Evolutionary conservation across 2,113 vertebrate species (phyloP).

Genomic region (Lichenostomus cassidix): DNA sequence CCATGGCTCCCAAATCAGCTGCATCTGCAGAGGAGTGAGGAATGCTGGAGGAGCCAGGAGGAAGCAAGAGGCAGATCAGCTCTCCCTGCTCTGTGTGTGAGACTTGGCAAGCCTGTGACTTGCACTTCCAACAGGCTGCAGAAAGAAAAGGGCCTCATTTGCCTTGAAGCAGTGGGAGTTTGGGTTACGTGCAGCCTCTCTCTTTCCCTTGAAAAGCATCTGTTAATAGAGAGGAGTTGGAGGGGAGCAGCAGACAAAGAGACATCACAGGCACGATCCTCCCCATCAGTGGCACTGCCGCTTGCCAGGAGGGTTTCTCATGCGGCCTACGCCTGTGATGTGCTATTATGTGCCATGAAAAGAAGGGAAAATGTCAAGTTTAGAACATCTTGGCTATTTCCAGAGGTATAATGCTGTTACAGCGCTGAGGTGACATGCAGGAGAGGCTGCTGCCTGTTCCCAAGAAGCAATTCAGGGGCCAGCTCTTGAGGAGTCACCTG

Average conservation of each 20-base stretch:
- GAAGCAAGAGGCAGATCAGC: background rate
- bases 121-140: background rate
- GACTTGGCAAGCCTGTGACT: background rate
- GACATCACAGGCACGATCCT: background rate
- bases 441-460: background rate
- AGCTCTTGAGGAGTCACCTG: background rate
- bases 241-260: conserved; percentile 12
- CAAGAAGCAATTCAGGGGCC: background rate
- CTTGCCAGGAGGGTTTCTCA: conserved; percentile 9
- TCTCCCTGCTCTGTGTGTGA: background rate
- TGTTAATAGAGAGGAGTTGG: conserved; percentile 4
- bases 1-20: accelerated
- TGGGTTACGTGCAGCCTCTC: background rate
- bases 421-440: background rate
- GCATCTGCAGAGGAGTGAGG: accelerated
- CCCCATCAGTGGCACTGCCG: background rate
- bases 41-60: background rate
- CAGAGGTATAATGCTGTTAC: background rate
- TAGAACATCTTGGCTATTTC: background rate
- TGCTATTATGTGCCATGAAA: conserved; percentile 5
- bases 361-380: conserved; percentile 6
- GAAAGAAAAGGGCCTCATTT: background rate
- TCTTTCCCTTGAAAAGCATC: conserved; percentile 13
- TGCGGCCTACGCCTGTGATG: background rate
- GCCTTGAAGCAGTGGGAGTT: background rate